phyloP scores from a whole-genome alignment of 64 coral and sea anemone species.

The Trachythela sp. region DNA sequence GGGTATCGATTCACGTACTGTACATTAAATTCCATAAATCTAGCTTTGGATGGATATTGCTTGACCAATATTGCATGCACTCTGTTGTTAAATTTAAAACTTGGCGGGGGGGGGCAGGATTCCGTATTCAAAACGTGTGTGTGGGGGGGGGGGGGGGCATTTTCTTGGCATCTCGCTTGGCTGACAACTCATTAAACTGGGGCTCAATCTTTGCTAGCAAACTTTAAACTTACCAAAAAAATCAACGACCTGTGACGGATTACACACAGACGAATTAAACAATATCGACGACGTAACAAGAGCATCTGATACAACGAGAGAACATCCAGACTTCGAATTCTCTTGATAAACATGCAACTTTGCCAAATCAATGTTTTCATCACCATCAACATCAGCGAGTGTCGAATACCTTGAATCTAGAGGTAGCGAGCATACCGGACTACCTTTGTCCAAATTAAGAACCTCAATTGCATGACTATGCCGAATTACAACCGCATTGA shows the following conservation, averaged over 20 bases:
- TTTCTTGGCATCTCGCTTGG: too few species aligned
- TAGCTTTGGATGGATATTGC: neutral
- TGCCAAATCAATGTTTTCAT: slow-evolving; percentile 69
- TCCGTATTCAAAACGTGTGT: too few species aligned
- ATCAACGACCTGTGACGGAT: neutral
- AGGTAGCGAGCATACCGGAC: slow-evolving; percentile 54
- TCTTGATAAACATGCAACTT: neutral
- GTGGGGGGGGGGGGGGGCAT: too few species aligned
- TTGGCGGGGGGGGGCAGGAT: too few species aligned
- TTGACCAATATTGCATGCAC: neutral
- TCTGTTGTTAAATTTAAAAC: neutral
- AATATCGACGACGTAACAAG: neutral
- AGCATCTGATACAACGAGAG: neutral
- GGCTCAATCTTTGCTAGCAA: too few species aligned
- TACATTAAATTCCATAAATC: too few species aligned
- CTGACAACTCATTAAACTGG: too few species aligned
- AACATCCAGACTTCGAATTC: neutral
- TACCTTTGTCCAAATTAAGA: slow-evolving; percentile 55
- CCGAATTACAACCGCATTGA: slow-evolving; percentile 68
- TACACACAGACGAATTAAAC: slow-evolving; percentile 2
- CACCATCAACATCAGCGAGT: slow-evolving; percentile 68
- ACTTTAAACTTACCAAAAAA: slow-evolving; percentile 1
- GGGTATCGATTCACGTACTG: neutral
- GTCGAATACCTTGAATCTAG: slow-evolving; percentile 23
- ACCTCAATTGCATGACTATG: slow-evolving; percentile 66